Conservation (phyloP, 1,140 invertebrate species). For the Drosophila rhopaloa region DNA sequence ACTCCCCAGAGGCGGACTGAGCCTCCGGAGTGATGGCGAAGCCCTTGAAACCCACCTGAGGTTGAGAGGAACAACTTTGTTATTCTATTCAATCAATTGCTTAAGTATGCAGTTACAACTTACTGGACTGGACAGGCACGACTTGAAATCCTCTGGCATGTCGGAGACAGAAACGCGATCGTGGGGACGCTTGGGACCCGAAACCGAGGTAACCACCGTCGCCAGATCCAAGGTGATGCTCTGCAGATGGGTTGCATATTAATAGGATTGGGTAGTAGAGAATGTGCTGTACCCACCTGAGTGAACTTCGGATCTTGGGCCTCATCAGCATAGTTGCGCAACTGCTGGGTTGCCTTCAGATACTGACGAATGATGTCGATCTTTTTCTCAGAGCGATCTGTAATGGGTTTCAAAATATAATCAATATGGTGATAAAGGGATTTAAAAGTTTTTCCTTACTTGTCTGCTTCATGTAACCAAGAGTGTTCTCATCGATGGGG, state of each 20-base stretch:
- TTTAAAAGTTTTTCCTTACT: conserved; percentile 86
- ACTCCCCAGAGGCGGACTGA: conserved; percentile 88
- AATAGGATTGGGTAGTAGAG: neutral
- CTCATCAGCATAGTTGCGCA: conserved; percentile 92
- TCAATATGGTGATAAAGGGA: neutral
- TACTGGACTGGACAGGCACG: conserved; percentile 96
- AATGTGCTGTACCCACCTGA: conserved; percentile 85
- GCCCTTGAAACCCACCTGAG: conserved; percentile 96
- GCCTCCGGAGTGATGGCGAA: conserved; percentile 92
- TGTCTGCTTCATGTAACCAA: conserved; percentile 95
- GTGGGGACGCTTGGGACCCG: conserved; percentile 98
- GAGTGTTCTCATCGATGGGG: conserved; percentile 94
- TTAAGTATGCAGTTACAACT: conserved; percentile 53
- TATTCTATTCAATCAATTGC: neutral
- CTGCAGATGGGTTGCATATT: conserved; percentile 77
- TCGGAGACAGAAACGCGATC: conserved; percentile 95
- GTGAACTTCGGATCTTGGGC: conserved; percentile 95
- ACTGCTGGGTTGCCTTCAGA: conserved; percentile 91
- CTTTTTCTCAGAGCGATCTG: conserved; percentile 93
- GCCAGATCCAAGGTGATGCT: conserved; percentile 94
- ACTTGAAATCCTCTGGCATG: conserved; percentile 95
- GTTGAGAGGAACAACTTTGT: conserved; percentile 25
- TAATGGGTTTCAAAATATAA: conserved; percentile 31
- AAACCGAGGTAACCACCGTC: conserved; percentile 96
- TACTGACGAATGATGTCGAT: conserved; percentile 95